Percentiles rank a stretch among this genome's conserved stretches.
These are phyloP conservation scores for Ciconia stormi DNA, from an alignment of 2,113 vertebrate species.

Conservation along the genomic window DNA sequence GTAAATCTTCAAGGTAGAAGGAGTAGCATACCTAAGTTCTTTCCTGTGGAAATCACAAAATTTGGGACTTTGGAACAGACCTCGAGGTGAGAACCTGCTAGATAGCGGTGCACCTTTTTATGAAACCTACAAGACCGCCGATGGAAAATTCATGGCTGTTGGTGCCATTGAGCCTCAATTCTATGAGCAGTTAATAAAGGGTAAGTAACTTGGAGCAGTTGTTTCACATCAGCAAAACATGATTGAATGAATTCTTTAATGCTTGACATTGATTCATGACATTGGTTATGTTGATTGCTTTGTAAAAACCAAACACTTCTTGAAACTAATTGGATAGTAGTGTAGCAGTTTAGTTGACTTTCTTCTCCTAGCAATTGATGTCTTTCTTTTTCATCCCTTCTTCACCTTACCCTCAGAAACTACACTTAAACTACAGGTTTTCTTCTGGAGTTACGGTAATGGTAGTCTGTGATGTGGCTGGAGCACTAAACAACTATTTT, in stretches of 20 bases:
- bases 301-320: neutral
- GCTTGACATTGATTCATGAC: neutral
- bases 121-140: constrained; percentile 86
- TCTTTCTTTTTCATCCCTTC: neutral
- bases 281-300: neutral
- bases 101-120: constrained; percentile 92
- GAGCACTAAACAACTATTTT: neutral
- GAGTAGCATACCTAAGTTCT: constrained; percentile 88
- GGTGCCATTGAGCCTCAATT: constrained; percentile 92
- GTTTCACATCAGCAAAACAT: neutral
- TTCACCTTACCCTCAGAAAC: neutral
- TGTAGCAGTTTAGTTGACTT: neutral
- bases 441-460: neutral
- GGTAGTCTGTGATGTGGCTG: neutral
- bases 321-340: neutral
- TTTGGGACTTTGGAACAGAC: constrained; percentile 77
- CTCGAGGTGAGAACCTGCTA: constrained; percentile 87
- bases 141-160: constrained; percentile 88
- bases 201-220: constrained; percentile 61
- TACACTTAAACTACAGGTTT: neutral
- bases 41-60: constrained; percentile 89
- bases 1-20: constrained; percentile 85
- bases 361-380: neutral
- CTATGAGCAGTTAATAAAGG: constrained; percentile 83
- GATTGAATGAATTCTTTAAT: neutral